These are phyloP conservation scores for Archips xylosteana DNA, from an alignment of 2,888 invertebrate genomes.

Conservation along the genomic window DNA sequence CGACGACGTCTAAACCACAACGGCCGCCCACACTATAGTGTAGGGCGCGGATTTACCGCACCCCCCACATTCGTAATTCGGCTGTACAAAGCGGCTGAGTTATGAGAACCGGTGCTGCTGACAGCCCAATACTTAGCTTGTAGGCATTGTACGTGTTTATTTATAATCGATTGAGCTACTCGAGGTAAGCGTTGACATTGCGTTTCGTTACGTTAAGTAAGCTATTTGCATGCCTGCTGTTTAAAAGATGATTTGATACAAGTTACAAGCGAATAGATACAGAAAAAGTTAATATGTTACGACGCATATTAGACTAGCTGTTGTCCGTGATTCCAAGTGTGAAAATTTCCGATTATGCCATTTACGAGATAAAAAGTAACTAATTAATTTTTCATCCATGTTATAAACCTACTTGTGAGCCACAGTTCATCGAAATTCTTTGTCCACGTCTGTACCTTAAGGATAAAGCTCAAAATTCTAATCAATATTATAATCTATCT, in stretches of 20 bases:
- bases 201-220: background rate
- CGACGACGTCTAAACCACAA: background rate
- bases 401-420: no score
- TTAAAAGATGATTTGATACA: background rate
- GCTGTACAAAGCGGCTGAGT: conserved; percentile 58
- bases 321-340: no score
- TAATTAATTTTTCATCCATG: no score
- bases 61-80: conserved; percentile 50
- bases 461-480: no score
- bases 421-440: no score
- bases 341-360: no score
- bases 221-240: background rate
- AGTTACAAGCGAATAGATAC: background rate
- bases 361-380: no score
- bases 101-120: conserved; percentile 53
- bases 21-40: conserved; percentile 8
- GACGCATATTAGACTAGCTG: no score
- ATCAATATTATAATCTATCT: no score
- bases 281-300: no score
- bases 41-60: conserved; percentile 26
- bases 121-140: conserved; percentile 53
- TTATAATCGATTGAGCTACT: conserved; percentile 33
- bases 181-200: conserved; percentile 10
- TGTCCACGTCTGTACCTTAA: no score
- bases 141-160: conserved; percentile 43